These are phyloP conservation scores for Vulpes lagopus DNA, from an alignment of 2,113 vertebrate species.

Conservation along the genomic window DNA sequence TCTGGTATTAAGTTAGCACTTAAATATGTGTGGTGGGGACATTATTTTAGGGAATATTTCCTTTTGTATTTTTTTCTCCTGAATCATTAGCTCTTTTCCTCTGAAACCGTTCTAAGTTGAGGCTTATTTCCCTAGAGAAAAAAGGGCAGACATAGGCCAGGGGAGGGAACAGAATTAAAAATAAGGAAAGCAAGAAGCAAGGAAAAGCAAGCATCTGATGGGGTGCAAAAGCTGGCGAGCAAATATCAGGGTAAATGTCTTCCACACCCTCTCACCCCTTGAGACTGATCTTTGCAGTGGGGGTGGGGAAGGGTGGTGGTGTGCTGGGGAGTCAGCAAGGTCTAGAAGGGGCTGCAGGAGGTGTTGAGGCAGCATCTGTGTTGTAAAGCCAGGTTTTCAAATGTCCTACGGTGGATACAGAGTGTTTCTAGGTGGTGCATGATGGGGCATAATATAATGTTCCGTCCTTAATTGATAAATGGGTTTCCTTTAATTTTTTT, in stretches of 20 bases:
- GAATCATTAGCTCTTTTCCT: background rate
- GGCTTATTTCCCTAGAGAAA: background rate
- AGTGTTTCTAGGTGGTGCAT: background rate
- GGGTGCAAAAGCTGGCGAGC: background rate
- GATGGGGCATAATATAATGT: background rate
- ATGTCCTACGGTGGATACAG: background rate
- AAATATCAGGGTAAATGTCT: background rate
- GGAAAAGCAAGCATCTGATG: background rate
- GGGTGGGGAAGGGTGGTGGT: accelerated
- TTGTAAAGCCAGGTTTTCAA: background rate
- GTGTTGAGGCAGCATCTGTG: background rate
- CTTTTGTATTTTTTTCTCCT: background rate
- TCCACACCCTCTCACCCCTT: background rate
- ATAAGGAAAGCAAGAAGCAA: background rate
- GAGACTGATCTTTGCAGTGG: background rate
- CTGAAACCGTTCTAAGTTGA: background rate
- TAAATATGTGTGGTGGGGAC: background rate
- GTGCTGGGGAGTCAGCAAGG: too few species aligned
- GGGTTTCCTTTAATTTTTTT: background rate
- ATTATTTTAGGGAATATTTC: background rate
- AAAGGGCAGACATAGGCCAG: background rate
- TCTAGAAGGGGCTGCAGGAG: background rate
- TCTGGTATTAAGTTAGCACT: background rate
- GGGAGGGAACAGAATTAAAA: background rate
- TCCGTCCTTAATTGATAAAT: background rate